Evolutionary conservation across 2,113 vertebrate species (phyloP).

Genomic region (Tyrannus savana): DNA sequence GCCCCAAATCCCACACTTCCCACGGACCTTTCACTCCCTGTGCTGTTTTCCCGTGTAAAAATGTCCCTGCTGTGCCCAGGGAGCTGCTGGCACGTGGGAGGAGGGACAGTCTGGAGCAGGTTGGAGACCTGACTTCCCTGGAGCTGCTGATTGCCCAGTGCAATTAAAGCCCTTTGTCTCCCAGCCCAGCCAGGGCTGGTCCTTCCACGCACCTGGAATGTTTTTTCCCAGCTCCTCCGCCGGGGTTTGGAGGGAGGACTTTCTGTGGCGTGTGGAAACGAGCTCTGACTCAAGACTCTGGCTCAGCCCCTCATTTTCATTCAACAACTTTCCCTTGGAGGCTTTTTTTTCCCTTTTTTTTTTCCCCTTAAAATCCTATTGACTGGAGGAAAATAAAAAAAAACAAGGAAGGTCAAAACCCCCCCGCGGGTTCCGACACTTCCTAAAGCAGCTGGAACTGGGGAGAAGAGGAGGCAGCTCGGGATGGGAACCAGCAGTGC

Average conservation of each 20-base stretch:
- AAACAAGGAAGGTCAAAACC: neutral
- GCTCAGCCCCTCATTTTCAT: neutral
- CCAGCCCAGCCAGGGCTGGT: neutral
- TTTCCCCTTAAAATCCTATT: neutral
- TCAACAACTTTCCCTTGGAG: neutral
- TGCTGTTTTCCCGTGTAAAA: neutral
- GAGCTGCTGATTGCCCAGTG: neutral
- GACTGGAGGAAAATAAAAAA: too few species aligned
- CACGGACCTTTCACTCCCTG: fast-evolving
- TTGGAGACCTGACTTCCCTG: neutral
- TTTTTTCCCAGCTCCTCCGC: neutral
- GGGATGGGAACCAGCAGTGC: neutral
- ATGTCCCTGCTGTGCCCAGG: neutral
- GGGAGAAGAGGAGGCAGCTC: neutral
- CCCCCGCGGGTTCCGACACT: neutral
- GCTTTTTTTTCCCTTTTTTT: neutral
- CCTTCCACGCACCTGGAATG: neutral
- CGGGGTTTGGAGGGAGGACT: neutral
- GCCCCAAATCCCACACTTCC: fast-evolving
- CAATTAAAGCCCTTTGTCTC: neutral
- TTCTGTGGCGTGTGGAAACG: neutral
- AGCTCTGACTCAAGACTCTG: neutral
- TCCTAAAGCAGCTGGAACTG: neutral
- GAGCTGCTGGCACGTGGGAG: neutral
- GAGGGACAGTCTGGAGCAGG: neutral